Base-by-base conservation (phyloP, 1,140 invertebrate species). In the Sarcophaga peregrina region DNA sequence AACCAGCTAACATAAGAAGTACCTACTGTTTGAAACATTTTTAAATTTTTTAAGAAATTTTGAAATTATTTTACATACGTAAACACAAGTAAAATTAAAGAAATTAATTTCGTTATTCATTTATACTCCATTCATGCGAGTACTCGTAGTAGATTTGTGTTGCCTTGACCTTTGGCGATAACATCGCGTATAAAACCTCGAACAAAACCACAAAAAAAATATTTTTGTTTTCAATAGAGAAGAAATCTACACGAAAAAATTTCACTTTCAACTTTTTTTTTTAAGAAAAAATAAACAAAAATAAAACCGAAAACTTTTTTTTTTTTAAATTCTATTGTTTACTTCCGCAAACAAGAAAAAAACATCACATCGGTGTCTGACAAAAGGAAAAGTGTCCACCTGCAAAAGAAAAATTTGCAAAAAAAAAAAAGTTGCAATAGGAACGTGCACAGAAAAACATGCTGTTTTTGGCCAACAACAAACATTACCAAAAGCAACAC, bases 341-440 rank as follows among this genome's bases (percentile, higher is more conserved):
- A 68, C 62, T 68, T 68, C 62, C 62, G 62, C 17, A 68, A 68
- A n/a, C n/a, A n/a, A n/a, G n/a, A n/a, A n/a, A 17, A 68, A 20
- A 68, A 20, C n/a, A 68, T 2, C 17, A 68, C 5, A 2, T 25
- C 20, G 1, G 4, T 4, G 25, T 2, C 25, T 37, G 1, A 9
- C 20, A 68, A 68, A 68, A 68, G 20, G 62, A 68, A 68, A 68
- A 68, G 62, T 68, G 62, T 68, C 62, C 62, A 68, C 62, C 62
- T 68, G 62, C 62, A 68, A 9, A 13, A 3, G 13, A 25, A 68
- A 20, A 68, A 20, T 68, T 25, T 68, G 62, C n/a, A 68, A 68
- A 68, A 62, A 68, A 68, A 68, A 62, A 62, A 20, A 37, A 68
- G 54, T 58, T 20, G n/a, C n/a, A 3, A 8, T 20, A 62, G 11